Percentiles rank a stretch among this genome's conserved stretches.
Conservation (phyloP, 2,888 invertebrate genomes). For the Cheilosia urbana region DNA sequence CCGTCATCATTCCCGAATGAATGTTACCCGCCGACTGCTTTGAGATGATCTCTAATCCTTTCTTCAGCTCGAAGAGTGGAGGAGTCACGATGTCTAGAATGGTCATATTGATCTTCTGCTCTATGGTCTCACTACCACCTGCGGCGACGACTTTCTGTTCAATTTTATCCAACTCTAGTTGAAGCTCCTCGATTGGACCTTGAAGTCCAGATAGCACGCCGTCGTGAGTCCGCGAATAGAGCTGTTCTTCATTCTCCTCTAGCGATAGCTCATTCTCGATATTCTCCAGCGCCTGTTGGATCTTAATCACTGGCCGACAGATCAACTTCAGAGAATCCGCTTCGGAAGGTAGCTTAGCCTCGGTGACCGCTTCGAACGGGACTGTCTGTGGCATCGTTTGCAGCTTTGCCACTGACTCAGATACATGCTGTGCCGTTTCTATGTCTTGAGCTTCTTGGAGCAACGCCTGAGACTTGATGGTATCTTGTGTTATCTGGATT, state of each 20-base stretch:
- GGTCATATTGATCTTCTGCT: slow-evolving; percentile 85
- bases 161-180: slow-evolving; percentile 79
- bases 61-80: slow-evolving; percentile 87
- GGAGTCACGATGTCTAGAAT: slow-evolving; percentile 87
- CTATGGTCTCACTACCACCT: slow-evolving; percentile 80
- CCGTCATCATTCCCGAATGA: slow-evolving; percentile 83
- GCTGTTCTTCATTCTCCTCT: slow-evolving; percentile 82
- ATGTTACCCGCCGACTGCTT: slow-evolving; percentile 80
- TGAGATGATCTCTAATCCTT: slow-evolving; percentile 85
- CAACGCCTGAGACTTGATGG: slow-evolving; percentile 85
- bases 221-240: slow-evolving; percentile 81
- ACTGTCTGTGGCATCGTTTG: slow-evolving; percentile 78
- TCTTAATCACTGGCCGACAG: slow-evolving; percentile 83
- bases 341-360: slow-evolving; percentile 81
- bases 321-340: slow-evolving; percentile 81
- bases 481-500: slow-evolving; percentile 85
- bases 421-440: slow-evolving; percentile 83
- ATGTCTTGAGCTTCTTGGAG: slow-evolving; percentile 85
- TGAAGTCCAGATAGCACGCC: slow-evolving; percentile 81
- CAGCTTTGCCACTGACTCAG: slow-evolving; percentile 82
- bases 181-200: slow-evolving; percentile 80
- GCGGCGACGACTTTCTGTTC: slow-evolving; percentile 79
- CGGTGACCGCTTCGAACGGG: slow-evolving; percentile 81
- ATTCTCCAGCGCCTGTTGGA: slow-evolving; percentile 84
- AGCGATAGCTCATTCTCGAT: slow-evolving; percentile 82